Conservation (phyloP, 2,888 invertebrate species). For the Chymomyza procnemis region DNA sequence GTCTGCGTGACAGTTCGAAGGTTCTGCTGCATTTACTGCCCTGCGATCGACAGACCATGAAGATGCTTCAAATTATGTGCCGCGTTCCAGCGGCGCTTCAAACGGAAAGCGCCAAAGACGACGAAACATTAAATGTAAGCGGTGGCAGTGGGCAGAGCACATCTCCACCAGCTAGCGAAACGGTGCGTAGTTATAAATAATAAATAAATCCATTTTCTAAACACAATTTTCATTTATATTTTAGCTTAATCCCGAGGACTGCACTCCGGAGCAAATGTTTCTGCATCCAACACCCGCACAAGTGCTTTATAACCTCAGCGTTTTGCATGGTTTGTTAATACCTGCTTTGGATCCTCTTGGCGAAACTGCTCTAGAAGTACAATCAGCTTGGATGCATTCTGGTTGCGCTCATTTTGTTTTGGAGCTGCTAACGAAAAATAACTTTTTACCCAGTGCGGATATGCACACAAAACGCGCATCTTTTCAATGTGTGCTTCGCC, state of each 20-base stretch:
- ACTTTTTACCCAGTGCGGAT: constrained; percentile 89
- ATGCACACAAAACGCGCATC: constrained; percentile 88
- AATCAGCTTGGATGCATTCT: constrained; percentile 83
- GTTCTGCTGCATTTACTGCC: constrained; percentile 76
- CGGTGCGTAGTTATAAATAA: constrained; percentile 37
- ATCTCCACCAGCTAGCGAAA: constrained; percentile 40
- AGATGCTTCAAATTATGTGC: constrained; percentile 77
- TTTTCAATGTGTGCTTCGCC: constrained; percentile 90
- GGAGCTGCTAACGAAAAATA: constrained; percentile 90
- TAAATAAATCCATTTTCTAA: constrained; percentile 6
- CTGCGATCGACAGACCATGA: constrained; percentile 79
- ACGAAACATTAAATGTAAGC: constrained; percentile 29
- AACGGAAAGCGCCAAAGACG: constrained; percentile 37
- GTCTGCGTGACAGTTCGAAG: constrained; percentile 86
- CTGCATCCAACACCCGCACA: constrained; percentile 86
- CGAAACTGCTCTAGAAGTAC: constrained; percentile 82
- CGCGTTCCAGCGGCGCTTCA: constrained; percentile 56
- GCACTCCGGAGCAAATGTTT: constrained; percentile 82
- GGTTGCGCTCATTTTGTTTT: constrained; percentile 83
- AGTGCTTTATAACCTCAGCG: constrained; percentile 87
- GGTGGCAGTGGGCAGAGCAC: constrained; percentile 39
- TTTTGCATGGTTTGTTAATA: constrained; percentile 93
- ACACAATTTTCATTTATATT: not conserved
- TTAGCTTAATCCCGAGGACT: constrained; percentile 61
- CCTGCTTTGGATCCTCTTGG: constrained; percentile 91